phyloP scores from a whole-genome alignment of 1,140 invertebrate species.

The Chelonus insularis region DNA sequence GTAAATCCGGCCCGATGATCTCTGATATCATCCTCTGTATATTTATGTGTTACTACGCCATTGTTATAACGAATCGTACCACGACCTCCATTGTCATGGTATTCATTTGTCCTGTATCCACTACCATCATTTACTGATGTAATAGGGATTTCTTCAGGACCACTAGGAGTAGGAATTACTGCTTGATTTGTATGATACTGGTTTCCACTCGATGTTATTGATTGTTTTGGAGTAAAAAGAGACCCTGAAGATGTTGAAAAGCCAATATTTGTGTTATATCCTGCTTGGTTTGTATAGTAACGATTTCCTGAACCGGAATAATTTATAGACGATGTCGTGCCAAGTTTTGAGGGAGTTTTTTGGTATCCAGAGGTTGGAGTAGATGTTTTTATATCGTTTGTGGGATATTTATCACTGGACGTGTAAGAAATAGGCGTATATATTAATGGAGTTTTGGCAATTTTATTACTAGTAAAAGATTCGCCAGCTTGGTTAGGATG shows the following conservation, averaged over 20 bases:
- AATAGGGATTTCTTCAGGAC: not conserved
- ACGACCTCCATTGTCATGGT: constrained; percentile 44
- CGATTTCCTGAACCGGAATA: not conserved
- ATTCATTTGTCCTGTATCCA: constrained; percentile 43
- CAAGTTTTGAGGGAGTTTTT: no score
- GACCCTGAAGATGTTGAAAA: not conserved
- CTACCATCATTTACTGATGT: not conserved
- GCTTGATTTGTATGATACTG: constrained; percentile 19
- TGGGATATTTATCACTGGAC: not conserved
- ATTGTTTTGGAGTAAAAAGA: constrained; percentile 4
- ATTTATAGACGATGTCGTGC: not conserved
- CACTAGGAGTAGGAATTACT: not conserved
- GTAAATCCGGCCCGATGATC: constrained; percentile 32
- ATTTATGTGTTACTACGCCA: constrained; percentile 42
- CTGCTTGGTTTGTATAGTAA: constrained; percentile 4
- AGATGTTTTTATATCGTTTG: not conserved
- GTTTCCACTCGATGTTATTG: constrained; percentile 3
- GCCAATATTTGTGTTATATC: not conserved
- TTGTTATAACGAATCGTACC: constrained; percentile 44
- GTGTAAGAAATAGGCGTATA: no score
- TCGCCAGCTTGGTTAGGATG: not conserved
- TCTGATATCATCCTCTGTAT: constrained; percentile 37
- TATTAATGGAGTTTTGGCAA: no score
- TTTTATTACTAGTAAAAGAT: not conserved
- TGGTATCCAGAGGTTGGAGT: no score